Percentiles rank a stretch among this genome's conserved stretches.
Conservation (phyloP, 2,113 vertebrate species). For the Stomatorhinus ivindoensis region DNA sequence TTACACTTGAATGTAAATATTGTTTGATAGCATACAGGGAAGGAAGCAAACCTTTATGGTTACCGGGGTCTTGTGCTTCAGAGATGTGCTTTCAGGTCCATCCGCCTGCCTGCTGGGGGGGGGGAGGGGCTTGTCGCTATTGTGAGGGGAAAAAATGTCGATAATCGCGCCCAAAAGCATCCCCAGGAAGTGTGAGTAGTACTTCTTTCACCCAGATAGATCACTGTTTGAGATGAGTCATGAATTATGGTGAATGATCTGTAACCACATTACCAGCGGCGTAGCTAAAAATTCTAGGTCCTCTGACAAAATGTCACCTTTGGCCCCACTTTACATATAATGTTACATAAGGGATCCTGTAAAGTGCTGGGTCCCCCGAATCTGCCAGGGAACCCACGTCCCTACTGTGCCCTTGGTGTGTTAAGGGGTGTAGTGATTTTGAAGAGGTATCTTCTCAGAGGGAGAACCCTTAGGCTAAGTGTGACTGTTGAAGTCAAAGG, state of each 20-base stretch:
- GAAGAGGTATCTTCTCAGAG: background rate
- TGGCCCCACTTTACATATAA: background rate
- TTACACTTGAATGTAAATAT: background rate
- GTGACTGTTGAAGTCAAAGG: background rate
- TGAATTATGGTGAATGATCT: background rate
- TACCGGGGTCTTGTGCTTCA: background rate
- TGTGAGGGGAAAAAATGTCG: background rate
- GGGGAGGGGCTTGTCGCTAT: background rate
- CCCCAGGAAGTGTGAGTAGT: background rate
- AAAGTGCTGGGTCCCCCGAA: background rate
- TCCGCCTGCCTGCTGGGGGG: background rate
- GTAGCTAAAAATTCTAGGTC: background rate
- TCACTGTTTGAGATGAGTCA: background rate
- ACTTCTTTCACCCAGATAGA: background rate
- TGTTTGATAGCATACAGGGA: background rate
- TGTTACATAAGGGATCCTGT: background rate
- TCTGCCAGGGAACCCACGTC: background rate
- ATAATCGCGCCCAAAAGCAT: background rate
- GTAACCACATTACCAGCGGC: background rate
- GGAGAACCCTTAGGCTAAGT: background rate
- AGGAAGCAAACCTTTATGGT: background rate
- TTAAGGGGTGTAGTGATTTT: background rate
- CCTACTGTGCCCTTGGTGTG: background rate
- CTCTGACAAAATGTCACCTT: background rate
- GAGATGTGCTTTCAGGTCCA: background rate